phyloP scores from a whole-genome alignment of 2,113 vertebrate genomes.

The Loxodonta africana region DNA sequence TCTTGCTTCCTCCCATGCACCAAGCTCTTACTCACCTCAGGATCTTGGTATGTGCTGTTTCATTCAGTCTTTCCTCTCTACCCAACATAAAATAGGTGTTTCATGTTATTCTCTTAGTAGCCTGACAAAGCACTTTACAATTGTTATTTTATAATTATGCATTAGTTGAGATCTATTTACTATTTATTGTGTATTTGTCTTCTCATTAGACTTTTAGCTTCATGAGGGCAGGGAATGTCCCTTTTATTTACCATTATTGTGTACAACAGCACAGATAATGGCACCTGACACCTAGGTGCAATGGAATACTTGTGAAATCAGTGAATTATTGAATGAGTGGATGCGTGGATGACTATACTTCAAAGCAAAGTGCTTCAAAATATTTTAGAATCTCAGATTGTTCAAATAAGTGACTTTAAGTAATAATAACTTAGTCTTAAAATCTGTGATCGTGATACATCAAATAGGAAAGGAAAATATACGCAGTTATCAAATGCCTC shows the following conservation, averaged over 20 bases:
- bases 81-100: neutral
- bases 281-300: neutral
- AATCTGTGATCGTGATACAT: conserved; percentile 49
- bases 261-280: neutral
- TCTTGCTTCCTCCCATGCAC: neutral
- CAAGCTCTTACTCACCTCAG: neutral
- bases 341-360: neutral
- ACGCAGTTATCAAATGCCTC: conserved; percentile 60
- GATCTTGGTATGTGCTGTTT: neutral
- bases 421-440: conserved; percentile 49
- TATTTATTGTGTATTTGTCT: neutral
- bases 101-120: neutral
- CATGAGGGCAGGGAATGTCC: neutral
- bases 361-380: conserved; percentile 6
- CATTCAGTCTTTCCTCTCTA: neutral
- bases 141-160: neutral
- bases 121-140: neutral
- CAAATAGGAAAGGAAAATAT: conserved; percentile 35
- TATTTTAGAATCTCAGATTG: conserved; percentile 9
- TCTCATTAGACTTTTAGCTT: neutral
- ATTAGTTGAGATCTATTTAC: neutral
- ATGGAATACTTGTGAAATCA: neutral
- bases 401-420: conserved; percentile 38
- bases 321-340: neutral
- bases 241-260: neutral